These are phyloP conservation scores for Epirrhoe tristata DNA, from an alignment of 2,888 invertebrate species.

Conservation along the genomic window DNA sequence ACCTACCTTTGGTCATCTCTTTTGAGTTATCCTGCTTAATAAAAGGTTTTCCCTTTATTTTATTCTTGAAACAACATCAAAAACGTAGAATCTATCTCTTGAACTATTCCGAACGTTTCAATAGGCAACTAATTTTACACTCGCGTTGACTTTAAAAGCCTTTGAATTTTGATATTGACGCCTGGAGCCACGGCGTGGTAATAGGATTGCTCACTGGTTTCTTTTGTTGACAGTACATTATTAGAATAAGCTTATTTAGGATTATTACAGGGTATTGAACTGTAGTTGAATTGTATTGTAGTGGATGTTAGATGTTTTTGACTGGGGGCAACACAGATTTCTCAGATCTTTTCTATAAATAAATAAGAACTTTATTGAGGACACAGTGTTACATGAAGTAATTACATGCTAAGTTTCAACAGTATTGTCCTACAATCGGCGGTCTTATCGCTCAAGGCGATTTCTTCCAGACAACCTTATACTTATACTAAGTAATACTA, in stretches of 20 bases:
- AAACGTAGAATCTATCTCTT: constrained; percentile 14
- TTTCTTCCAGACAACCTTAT: no score
- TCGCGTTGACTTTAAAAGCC: constrained; percentile 65
- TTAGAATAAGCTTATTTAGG: constrained; percentile 37
- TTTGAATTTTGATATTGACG: constrained; percentile 70
- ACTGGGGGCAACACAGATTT: no score
- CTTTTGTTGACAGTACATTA: constrained; percentile 40
- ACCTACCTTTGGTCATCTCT: no score
- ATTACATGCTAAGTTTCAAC: no score
- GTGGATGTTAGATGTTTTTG: constrained; percentile 1
- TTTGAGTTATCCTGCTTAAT: no score
- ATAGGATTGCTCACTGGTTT: constrained; percentile 36
- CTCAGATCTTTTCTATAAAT: no score
- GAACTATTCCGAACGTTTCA: constrained; percentile 51
- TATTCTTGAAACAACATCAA: background rate
- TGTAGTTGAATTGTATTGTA: constrained; percentile 14
- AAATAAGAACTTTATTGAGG: no score
- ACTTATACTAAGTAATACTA: no score
- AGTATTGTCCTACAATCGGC: no score
- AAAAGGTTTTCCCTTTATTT: no score
- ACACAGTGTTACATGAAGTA: no score
- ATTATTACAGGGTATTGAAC: constrained; percentile 27
- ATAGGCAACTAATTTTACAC: constrained; percentile 75
- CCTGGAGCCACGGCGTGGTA: constrained; percentile 49
- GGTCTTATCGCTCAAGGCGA: no score